Evolutionary conservation across 2,797 vertebrate genomes (phyloP), one percentile per base, ranked within the genome.

Genomic region (Philypnodon macrostomus): DNA sequence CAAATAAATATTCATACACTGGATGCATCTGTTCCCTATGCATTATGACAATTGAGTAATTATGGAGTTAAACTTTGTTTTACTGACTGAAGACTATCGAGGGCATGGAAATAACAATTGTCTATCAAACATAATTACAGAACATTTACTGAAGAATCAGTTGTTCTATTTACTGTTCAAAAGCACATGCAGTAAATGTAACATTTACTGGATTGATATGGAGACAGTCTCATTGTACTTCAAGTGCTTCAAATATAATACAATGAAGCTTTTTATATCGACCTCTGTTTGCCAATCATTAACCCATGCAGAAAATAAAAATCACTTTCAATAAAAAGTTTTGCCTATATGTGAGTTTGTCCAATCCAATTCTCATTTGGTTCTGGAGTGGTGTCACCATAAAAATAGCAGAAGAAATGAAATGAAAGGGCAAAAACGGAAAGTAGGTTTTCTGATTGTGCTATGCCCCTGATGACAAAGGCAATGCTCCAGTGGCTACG

Each of bases 401-500:
- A 32, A 17, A 12, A 45, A 46, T 23, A 24, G 11, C 48, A 23
- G n/a, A 30, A 24, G 30, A 37, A 32, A 47, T 53, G 26, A 66
- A 67, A 65, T 59, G 50, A 54, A 56, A 68, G 47, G 41, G 23
- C 18, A 46, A 48, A 47, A 30, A 53, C 40, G 62, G 58, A 69
- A 77, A 73, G 56, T 62, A 54, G 58, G 59, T 67, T 57, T 19
- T 10, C 59, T 83, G 79, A 86, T 80, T 82, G 71, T 64, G 50
- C 61, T 69, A 67, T 34, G 58, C 33, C 55, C 59, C 63, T 63
- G 63, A 59, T 82, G 77, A 83, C 77, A 68, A 77, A 61, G 56
- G 29, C 44, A 79, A 80, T 52, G 56, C 75, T 85, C 83, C 56
- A 63, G 69, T 77, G 85, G 78, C 54, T 70, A 53, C 66, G 57